Conservation (phyloP, 2,888 invertebrate species). For the Agriopis marginaria region DNA sequence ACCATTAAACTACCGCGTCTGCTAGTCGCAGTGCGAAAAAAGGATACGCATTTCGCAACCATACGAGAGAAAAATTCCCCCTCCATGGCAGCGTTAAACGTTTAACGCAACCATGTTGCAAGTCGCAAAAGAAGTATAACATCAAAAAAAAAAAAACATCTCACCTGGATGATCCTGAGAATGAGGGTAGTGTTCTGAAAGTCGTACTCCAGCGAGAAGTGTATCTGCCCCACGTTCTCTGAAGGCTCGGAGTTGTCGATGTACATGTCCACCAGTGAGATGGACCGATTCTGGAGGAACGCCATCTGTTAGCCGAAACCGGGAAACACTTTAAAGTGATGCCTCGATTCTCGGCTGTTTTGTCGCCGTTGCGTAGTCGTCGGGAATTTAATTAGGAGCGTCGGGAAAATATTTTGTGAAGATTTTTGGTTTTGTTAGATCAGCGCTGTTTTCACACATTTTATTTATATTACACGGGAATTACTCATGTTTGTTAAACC, state of each 20-base stretch:
- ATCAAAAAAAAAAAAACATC: conserved; percentile 50
- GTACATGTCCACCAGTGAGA: conserved; percentile 97
- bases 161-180: conserved; percentile 95
- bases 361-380: conserved; percentile 16
- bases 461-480: too few relatives aligned
- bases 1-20: too few relatives aligned
- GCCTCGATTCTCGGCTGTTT: conserved; percentile 30
- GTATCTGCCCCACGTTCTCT: conserved; percentile 97
- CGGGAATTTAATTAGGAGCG: conserved; percentile 18
- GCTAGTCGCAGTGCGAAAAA: too few relatives aligned
- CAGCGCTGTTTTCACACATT: neutral
- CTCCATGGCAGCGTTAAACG: too few relatives aligned
- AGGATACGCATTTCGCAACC: too few relatives aligned
- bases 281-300: conserved; percentile 95
- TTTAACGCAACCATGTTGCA: too few relatives aligned
- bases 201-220: conserved; percentile 97
- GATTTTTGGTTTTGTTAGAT: neutral
- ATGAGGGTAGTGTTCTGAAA: conserved; percentile 97
- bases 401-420: neutral
- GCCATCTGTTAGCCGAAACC: conserved; percentile 84
- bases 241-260: conserved; percentile 97
- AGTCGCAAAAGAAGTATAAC: too few relatives aligned
- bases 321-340: conserved; percentile 53
- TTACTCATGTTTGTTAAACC: too few relatives aligned
- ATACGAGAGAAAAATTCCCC: too few relatives aligned